Evolutionary conservation across 2,888 invertebrate species (phyloP), one percentile per base, ranked within the genome.

Genomic region (Polymixis lichenea): DNA sequence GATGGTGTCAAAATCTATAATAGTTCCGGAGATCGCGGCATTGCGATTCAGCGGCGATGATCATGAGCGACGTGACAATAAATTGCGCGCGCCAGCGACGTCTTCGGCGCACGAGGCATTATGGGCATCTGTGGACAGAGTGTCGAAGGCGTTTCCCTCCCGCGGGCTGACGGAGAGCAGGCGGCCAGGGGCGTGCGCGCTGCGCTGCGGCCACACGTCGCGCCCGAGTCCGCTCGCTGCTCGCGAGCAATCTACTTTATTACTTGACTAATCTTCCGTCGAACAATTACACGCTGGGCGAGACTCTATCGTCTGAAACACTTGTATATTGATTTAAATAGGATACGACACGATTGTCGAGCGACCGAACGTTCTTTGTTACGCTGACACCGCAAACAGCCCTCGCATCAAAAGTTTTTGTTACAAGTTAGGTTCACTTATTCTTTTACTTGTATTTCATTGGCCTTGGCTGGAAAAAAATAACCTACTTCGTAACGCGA

Each of bases 1-100:
- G 94, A 92, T 94, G 94, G 94, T 95, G 95, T 96, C 95, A 95
- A 95, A 96, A 96, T 95, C 96, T 96, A 95, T 96, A 96, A 93
- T 96, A 96, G 94, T 95, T 95, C 87, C 90, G 91, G 89, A 93
- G 93, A 94, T 94, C 93, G 91, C 91, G 92, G 90, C 87, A 92
- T 93, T 93, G 93, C 92, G 90, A 92, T 94, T 89, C 91, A 91
- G 89, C 88, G 89, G 86, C 89, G 90, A 91, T 90, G 82, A 86
- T 90, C 90, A 90, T 91, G 88, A 91, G 91, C 90, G 90, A 88
- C 89, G 89, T 89, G 91, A 89, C 88, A 87, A 89, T 71, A 88
- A 89, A 91, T 89, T 90, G 90, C 89, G 91, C 90, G 92, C 89
- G 89, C 90, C 90, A 89, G 87, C 90, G 91, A 93, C 95, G 93